phyloP scores from a whole-genome alignment of 2,888 invertebrate genomes.

The Lissocephala sabroskyi region DNA sequence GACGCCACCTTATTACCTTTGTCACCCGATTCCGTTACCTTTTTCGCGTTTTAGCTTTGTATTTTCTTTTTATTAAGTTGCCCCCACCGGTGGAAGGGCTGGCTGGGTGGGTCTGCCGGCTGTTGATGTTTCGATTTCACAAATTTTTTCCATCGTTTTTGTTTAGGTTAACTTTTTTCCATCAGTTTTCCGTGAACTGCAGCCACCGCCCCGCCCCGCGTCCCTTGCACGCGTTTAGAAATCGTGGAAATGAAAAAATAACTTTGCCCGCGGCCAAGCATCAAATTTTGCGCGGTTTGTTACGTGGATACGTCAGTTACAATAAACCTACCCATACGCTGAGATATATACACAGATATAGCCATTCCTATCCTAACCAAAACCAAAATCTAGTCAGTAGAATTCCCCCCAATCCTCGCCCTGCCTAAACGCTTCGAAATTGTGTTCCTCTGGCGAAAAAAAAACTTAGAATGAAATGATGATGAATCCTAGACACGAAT shows the following conservation, averaged over 20 bases:
- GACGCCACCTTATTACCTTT: not conserved
- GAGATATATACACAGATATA: constrained; percentile 8
- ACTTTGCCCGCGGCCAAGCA: constrained; percentile 66
- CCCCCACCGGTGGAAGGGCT: not conserved
- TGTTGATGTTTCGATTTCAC: constrained; percentile 7
- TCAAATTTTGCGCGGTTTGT: constrained; percentile 27
- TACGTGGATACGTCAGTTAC: constrained; percentile 25
- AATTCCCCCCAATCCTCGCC: too few species aligned
- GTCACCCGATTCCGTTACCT: constrained; percentile 10
- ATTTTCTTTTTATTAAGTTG: constrained; percentile 7
- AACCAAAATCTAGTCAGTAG: too few species aligned
- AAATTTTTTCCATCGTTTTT: constrained; percentile 1
- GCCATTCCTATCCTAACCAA: too few species aligned
- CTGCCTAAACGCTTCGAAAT: too few species aligned
- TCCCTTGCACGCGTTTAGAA: constrained; percentile 52
- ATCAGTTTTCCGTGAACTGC: not conserved
- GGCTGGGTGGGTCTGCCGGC: not conserved
- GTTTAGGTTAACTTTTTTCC: too few species aligned
- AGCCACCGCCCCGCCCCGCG: not conserved
- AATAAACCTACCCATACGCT: constrained; percentile 9
- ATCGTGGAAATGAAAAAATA: constrained; percentile 69
- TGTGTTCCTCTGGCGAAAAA: too few species aligned
- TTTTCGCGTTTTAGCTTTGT: constrained; percentile 37
- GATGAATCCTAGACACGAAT: too few species aligned
- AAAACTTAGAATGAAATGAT: too few species aligned